These are phyloP conservation scores for Myotis findleyi DNA, from an alignment of 2,797 vertebrate genomes.

Conservation along the genomic window DNA sequence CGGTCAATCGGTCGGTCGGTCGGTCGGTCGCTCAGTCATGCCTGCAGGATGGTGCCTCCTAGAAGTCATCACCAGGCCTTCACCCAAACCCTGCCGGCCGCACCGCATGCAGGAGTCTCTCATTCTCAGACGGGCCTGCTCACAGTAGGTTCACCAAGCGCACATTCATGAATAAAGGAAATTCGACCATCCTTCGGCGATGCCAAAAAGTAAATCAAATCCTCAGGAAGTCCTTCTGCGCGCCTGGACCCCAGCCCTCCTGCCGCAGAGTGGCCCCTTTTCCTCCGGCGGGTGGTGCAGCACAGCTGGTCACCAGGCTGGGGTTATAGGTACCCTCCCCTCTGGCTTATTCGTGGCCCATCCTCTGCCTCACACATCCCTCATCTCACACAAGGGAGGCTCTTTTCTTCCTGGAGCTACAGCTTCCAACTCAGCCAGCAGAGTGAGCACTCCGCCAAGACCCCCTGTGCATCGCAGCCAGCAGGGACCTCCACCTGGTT, in stretches of 20 bases:
- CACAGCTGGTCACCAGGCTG: slow-evolving; percentile 19
- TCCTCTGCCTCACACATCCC: neutral
- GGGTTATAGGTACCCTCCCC: neutral
- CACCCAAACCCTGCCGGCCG: neutral
- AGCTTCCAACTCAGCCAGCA: slow-evolving; percentile 4
- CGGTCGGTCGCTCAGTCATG: too few relatives aligned
- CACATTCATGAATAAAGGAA: neutral
- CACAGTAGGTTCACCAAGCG: neutral
- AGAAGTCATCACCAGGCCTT: neutral
- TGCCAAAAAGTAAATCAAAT: slow-evolving; percentile 33
- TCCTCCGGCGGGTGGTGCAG: neutral
- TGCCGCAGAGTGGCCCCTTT: neutral
- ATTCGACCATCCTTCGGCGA: neutral
- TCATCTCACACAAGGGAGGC: neutral
- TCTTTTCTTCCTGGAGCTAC: neutral
- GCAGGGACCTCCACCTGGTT: neutral
- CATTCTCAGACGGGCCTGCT: neutral
- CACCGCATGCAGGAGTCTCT: neutral
- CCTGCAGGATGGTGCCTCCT: neutral
- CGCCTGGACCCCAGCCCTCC: neutral
- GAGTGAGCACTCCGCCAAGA: neutral
- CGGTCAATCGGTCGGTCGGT: too few relatives aligned
- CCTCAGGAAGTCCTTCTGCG: slow-evolving; percentile 44
- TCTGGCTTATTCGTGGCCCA: neutral
- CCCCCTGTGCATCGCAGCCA: neutral